These are phyloP conservation scores for Tiphia femorata DNA, from an alignment of 2,888 invertebrate genomes.

Conservation along the genomic window DNA sequence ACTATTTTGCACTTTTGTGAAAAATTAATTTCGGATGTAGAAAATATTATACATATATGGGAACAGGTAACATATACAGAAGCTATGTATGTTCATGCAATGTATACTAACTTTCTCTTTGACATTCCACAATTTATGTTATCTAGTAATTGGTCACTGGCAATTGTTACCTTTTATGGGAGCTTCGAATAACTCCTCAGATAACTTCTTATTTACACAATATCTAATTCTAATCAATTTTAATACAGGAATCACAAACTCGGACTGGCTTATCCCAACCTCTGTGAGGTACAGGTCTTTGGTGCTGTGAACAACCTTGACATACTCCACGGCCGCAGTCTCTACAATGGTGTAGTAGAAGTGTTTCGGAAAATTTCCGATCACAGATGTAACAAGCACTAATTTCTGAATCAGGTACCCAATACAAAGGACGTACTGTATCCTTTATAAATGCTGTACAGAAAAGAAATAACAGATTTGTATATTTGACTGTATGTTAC, in stretches of 20 bases:
- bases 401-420: slow-evolving; percentile 83
- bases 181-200: too few species aligned
- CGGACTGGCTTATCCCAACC: slow-evolving; percentile 81
- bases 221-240: slow-evolving; percentile 46
- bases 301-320: slow-evolving; percentile 77
- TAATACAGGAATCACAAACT: slow-evolving; percentile 80
- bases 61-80: too few species aligned
- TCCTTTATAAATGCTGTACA: slow-evolving; percentile 77
- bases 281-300: slow-evolving; percentile 78
- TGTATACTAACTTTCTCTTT: too few species aligned
- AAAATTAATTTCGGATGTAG: too few species aligned
- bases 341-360: slow-evolving; percentile 71
- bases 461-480: neutral
- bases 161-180: too few species aligned
- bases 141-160: too few species aligned
- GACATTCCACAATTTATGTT: too few species aligned
- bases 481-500: neutral
- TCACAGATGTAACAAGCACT: slow-evolving; percentile 77
- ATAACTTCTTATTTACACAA: too few species aligned
- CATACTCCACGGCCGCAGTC: slow-evolving; percentile 86
- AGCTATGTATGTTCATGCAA: too few species aligned
- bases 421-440: slow-evolving; percentile 81
- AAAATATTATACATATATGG: too few species aligned
- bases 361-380: slow-evolving; percentile 69
- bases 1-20: too few species aligned